Evolutionary conservation across 2,888 invertebrate species (phyloP).

Genomic region (Athalia rosae): DNA sequence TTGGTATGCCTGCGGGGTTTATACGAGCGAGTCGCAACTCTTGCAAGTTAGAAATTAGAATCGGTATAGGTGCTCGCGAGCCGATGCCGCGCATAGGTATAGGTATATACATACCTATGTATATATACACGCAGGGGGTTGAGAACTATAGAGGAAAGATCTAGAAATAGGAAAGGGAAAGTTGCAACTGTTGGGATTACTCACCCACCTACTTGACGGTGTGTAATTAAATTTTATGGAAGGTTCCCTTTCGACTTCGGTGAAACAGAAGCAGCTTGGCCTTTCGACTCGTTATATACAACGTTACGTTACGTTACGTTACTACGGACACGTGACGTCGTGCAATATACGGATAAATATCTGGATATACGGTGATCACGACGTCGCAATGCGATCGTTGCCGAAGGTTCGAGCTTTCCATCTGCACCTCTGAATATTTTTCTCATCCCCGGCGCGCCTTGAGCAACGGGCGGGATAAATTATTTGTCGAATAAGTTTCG

Average conservation of each 20-base stretch:
- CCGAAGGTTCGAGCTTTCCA: not conserved
- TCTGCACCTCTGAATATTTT: not conserved
- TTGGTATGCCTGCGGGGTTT: slow-evolving; percentile 50
- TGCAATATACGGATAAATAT: not conserved
- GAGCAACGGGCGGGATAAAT: too few relatives aligned
- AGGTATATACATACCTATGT: too few relatives aligned
- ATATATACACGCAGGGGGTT: not conserved
- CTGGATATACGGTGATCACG: not conserved
- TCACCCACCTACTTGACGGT: slow-evolving; percentile 5
- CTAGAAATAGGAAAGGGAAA: not conserved
- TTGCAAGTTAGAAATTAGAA: slow-evolving; percentile 26
- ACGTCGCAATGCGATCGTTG: not conserved
- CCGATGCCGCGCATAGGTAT: not conserved
- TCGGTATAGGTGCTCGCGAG: not conserved
- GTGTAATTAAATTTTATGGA: slow-evolving; percentile 39
- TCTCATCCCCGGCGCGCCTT: too few relatives aligned
- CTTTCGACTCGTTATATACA: too few relatives aligned
- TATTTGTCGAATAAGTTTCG: too few relatives aligned
- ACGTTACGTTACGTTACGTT: not conserved
- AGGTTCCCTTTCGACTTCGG: not conserved
- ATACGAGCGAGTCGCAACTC: slow-evolving; percentile 41
- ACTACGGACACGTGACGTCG: too few relatives aligned
- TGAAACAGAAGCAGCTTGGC: not conserved
- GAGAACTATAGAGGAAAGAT: not conserved
- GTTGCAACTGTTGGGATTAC: slow-evolving; percentile 33